These are phyloP conservation scores for Jaculus jaculus DNA, from an alignment of 2,113 vertebrate species.

Conservation along the genomic window DNA sequence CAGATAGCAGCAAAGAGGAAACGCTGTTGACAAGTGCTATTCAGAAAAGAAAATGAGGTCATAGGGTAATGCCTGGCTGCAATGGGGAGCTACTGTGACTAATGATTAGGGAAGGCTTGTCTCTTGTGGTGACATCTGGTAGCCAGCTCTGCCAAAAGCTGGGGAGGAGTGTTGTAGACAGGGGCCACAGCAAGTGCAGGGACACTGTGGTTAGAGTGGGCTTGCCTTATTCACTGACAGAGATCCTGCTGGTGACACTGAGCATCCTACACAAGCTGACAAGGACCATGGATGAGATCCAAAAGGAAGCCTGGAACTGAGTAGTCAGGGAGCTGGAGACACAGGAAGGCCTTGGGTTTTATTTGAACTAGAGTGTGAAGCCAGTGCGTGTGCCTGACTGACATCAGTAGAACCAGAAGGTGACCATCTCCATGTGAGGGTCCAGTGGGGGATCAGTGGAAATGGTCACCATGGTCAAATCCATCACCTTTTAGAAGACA, in stretches of 20 bases:
- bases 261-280: not conserved
- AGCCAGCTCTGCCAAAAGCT: not conserved
- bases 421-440: not conserved
- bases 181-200: not conserved
- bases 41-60: not conserved
- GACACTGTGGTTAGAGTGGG: not conserved
- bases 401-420: not conserved
- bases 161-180: not conserved
- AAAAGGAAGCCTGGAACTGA: not conserved
- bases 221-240: not conserved
- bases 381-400: no score
- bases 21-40: not conserved
- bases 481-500: not conserved
- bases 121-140: not conserved
- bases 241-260: not conserved
- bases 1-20: not conserved
- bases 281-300: not conserved
- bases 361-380: not conserved
- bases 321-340: not conserved
- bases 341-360: not conserved
- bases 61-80: not conserved
- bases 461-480: not conserved
- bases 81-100: not conserved
- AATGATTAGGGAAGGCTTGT: not conserved
- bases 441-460: not conserved